phyloP scores from a whole-genome alignment of 1,140 invertebrate genomes.

The Zophobas morio region DNA sequence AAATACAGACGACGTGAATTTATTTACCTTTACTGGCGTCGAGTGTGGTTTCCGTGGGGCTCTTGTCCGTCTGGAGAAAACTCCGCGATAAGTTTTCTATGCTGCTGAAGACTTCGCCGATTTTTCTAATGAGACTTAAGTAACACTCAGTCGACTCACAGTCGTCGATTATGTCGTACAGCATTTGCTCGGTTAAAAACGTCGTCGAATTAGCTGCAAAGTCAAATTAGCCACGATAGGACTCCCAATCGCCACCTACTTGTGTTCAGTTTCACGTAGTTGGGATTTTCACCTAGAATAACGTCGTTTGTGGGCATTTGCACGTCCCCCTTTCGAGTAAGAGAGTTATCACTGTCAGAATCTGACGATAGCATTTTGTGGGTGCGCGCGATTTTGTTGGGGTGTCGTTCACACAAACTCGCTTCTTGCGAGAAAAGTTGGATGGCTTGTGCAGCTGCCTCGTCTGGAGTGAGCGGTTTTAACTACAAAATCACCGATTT shows the following conservation, averaged over 20 bases:
- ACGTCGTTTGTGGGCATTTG: slow-evolving; percentile 13
- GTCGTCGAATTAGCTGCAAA: slow-evolving; percentile 51
- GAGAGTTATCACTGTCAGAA: slow-evolving; percentile 7
- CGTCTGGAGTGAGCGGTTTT: slow-evolving; percentile 84
- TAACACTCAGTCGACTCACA: slow-evolving; percentile 77
- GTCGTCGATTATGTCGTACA: slow-evolving; percentile 76
- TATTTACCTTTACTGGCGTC: slow-evolving; percentile 69
- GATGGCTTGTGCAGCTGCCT: slow-evolving; percentile 90
- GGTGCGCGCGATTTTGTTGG: slow-evolving; percentile 81
- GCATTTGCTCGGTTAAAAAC: slow-evolving; percentile 77
- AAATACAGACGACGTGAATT: neutral
- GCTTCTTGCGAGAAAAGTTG: slow-evolving; percentile 89
- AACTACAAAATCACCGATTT: slow-evolving; percentile 68
- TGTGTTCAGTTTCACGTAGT: slow-evolving; percentile 24
- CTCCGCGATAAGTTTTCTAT: slow-evolving; percentile 80
- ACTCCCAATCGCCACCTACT: neutral
- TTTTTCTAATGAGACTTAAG: slow-evolving; percentile 76
- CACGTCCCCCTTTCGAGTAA: slow-evolving; percentile 6
- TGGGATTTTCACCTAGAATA: slow-evolving; percentile 14
- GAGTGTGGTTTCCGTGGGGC: slow-evolving; percentile 68
- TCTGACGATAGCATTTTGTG: slow-evolving; percentile 50
- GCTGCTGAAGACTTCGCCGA: slow-evolving; percentile 82
- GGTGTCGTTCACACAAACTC: slow-evolving; percentile 82
- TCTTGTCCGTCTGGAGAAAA: slow-evolving; percentile 71
- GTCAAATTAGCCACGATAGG: neutral